Evolutionary conservation across 2,797 vertebrate genomes (phyloP).

Genomic region (Nyctalus aviator): DNA sequence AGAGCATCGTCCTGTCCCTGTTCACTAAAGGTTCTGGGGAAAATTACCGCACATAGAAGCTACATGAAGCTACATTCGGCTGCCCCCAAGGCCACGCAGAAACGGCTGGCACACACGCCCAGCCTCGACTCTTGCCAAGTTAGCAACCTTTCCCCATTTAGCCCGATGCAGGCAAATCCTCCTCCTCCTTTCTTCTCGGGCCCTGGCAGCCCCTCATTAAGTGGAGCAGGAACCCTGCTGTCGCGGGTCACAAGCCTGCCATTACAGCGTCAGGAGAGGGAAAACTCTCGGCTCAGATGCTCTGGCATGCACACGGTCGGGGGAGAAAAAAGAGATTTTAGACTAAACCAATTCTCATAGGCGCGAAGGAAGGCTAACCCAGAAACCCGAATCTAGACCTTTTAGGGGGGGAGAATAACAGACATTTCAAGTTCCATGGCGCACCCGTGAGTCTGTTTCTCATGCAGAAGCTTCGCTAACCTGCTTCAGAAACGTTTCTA

Average conservation of each 20-base stretch:
- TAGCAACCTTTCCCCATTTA: no score
- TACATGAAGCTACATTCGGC: neutral
- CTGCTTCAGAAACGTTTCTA: neutral
- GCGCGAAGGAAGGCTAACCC: neutral
- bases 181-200: neutral
- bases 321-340: neutral
- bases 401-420: neutral
- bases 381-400: constrained; percentile 17
- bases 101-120: neutral
- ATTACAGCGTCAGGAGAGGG: neutral
- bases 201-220: constrained; percentile 32
- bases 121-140: neutral
- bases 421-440: neutral
- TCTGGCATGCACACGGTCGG: neutral
- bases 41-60: neutral
- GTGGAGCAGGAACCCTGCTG: constrained; percentile 14
- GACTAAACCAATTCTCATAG: neutral
- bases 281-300: neutral
- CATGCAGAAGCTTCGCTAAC: neutral
- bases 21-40: neutral
- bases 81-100: neutral
- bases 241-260: constrained; percentile 30
- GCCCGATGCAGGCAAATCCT: neutral
- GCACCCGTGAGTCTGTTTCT: neutral
- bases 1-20: rapidly evolving